Percentiles rank a stretch among this genome's conserved stretches.
Conservation (phyloP, 2,888 invertebrate species). For the Phorcus lineatus region DNA sequence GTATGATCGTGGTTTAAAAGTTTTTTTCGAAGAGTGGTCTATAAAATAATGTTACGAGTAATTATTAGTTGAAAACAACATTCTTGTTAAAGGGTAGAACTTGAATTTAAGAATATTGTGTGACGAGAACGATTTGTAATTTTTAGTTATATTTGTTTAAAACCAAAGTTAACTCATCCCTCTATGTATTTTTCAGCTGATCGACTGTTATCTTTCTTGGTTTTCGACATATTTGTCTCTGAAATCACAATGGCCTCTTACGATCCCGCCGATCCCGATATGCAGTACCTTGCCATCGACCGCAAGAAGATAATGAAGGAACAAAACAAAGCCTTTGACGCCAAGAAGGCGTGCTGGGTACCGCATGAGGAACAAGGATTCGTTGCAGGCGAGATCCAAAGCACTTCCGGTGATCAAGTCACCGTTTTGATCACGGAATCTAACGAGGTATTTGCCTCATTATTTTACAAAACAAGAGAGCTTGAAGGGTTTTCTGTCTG, state of each 20-base stretch:
- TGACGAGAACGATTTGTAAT: too few species aligned
- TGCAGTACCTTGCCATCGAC: conserved; percentile 69
- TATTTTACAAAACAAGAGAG: too few species aligned
- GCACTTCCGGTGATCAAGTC: conserved; percentile 98
- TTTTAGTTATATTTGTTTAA: too few species aligned
- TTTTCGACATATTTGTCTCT: background rate
- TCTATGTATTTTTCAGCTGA: background rate
- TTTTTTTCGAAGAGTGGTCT: too few species aligned
- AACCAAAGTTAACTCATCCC: too few species aligned
- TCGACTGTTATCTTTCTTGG: background rate
- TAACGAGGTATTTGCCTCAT: background rate
- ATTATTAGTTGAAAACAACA: too few species aligned
- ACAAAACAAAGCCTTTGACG: conserved; percentile 67
- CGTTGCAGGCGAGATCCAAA: conserved; percentile 96
- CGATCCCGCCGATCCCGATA: conserved; percentile 67
- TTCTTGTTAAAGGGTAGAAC: too few species aligned
- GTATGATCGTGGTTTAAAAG: too few species aligned
- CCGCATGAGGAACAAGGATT: conserved; percentile 98
- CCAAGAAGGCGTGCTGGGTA: conserved; percentile 99
- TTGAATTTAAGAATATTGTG: too few species aligned
- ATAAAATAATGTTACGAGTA: too few species aligned
- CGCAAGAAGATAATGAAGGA: conserved; percentile 69
- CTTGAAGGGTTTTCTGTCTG: too few species aligned
- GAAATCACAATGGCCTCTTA: conserved; percentile 1
- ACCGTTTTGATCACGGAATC: conserved; percentile 82